These are phyloP conservation scores for Melipona bicolor DNA, from an alignment of 2,888 invertebrate genomes.

Conservation along the genomic window DNA sequence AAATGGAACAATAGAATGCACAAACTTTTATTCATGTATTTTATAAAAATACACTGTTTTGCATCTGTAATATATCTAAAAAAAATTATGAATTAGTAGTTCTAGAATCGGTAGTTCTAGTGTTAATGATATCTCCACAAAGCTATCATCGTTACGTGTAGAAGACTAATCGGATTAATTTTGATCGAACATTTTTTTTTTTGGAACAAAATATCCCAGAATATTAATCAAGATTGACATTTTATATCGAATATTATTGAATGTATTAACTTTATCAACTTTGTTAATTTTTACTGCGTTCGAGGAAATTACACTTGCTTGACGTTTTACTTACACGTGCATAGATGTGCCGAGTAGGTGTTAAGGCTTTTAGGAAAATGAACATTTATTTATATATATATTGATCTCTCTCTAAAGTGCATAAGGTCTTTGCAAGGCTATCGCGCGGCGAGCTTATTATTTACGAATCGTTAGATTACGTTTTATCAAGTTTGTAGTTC, in stretches of 20 bases:
- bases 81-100: no score
- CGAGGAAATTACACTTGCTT: no score
- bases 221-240: background rate
- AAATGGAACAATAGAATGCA: background rate
- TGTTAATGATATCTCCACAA: background rate
- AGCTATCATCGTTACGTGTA: background rate
- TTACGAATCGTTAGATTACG: no score
- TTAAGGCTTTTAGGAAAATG: background rate
- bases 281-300: background rate
- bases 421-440: background rate
- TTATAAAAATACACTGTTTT: no score
- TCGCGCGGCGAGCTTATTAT: background rate
- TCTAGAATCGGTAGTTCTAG: no score
- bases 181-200: background rate
- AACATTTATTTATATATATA: constrained; percentile 5
- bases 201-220: no score
- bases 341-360: background rate
- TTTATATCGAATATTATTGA: background rate
- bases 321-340: no score
- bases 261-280: background rate
- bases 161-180: background rate
- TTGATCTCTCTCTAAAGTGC: background rate
- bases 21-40: no score
- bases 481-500: no score
- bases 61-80: no score